Base-by-base conservation (phyloP, 2,113 vertebrate species). In the Rutilus rutilus region DNA sequence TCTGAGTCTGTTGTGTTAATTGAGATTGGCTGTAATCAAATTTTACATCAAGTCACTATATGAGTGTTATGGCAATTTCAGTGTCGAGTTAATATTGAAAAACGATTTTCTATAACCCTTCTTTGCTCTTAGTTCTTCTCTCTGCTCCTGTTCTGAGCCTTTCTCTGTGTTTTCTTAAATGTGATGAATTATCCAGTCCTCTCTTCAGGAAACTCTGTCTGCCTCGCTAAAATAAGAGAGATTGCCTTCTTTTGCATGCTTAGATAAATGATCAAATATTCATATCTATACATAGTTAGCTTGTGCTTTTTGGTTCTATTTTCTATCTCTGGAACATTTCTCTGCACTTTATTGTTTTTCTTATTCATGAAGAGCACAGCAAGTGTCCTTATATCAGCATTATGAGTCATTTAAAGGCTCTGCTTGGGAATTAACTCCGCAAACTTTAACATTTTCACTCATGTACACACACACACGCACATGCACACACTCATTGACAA, bases 301-400 rank as follows among this genome's bases (percentile, higher is more conserved):
- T 78, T 78, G 50, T 25, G 69, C 42, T 75, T 79, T 85, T 91
- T 89, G 89, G 52, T 69, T 82, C 86, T 87, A 50, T 88, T 88
- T 91, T 91, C 91, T 87, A 47, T 91, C 90, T 90, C 80, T 76
- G 82, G 83, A 93, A 95, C 94, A 95, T 94, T 94, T 92, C 93
- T 95, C 90, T 94, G 93, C 95, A 95, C 95, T 95, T 94, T 93
- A 93, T 88, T 89, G 79, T 93, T 92, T 95, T 89, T 91, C 91
- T 94, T 95, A 95, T 95, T 95, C 92, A 95, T 95, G 93, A 95
- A 87, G 79, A 88, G 90, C 75, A 89, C 88, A 92, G 86, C 74
- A 86, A 83, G 82, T 88, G 87, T 93, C 92, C 91, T 92, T 80
- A 89, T 84, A 73, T 78, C 85, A 90, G 84, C 86, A 78, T 89